These are phyloP conservation scores for Xylota segnis DNA, from an alignment of 2,888 invertebrate genomes.

Conservation along the genomic window DNA sequence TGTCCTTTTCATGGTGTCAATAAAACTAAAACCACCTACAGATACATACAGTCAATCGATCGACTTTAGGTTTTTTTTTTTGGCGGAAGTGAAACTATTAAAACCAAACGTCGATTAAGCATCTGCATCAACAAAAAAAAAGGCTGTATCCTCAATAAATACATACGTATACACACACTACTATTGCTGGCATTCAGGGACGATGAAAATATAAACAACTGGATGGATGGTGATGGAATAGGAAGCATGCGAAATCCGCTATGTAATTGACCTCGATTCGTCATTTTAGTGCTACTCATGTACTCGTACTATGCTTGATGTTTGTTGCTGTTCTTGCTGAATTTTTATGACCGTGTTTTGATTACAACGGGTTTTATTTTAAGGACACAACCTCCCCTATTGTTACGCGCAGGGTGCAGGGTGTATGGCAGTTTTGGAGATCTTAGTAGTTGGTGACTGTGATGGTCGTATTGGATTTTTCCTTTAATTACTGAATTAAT, in stretches of 20 bases:
- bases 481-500: no score
- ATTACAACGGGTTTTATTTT: conserved; percentile 42
- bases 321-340: conserved; percentile 35
- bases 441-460: not conserved
- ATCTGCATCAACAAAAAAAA: not conserved
- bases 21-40: conserved; percentile 5
- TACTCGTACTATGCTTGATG: not conserved
- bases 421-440: not conserved
- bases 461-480: not conserved
- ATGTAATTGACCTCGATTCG: conserved; percentile 72
- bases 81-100: conserved; percentile 26
- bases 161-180: not conserved
- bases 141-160: conserved; percentile 13
- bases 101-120: conserved; percentile 49
- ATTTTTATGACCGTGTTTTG: conserved; percentile 60
- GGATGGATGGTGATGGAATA: conserved; percentile 53
- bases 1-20: conserved; percentile 8
- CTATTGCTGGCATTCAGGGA: conserved; percentile 49
- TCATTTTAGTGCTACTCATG: conserved; percentile 64
- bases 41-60: conserved; percentile 10
- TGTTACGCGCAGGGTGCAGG: no score
- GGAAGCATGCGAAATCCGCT: conserved; percentile 65
- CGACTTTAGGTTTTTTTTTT: conserved; percentile 12
- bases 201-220: conserved; percentile 54
- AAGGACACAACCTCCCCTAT: conserved; percentile 19